Conservation (phyloP, 2,797 vertebrate species). For the Parambassis ranga region DNA sequence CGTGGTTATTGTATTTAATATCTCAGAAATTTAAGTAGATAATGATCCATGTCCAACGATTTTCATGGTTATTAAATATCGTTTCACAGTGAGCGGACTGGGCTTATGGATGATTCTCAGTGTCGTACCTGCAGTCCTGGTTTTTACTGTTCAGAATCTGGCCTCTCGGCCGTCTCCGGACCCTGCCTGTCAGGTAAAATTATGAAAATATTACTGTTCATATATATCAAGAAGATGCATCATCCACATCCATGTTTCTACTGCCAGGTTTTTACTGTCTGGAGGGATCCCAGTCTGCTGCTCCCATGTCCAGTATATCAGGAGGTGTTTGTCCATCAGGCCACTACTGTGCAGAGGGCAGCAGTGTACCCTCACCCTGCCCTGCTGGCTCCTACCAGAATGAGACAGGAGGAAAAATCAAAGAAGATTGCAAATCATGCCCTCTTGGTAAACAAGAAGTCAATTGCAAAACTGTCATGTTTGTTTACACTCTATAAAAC, state of each 20-base stretch:
- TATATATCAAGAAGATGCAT: not conserved
- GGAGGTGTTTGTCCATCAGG: conserved; percentile 84
- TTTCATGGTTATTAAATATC: not conserved
- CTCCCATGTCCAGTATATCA: conserved; percentile 64
- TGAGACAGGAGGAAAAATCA: conserved; percentile 70
- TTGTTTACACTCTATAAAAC: not conserved
- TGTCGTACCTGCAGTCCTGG: conserved; percentile 78
- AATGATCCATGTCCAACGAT: not conserved
- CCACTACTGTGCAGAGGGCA: conserved; percentile 83
- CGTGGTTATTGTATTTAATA: not conserved
- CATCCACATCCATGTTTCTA: not conserved
- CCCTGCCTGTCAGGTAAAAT: conserved; percentile 79
- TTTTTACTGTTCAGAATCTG: conserved; percentile 78
- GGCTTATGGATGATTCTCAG: conserved; percentile 68
- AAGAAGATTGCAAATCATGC: conserved; percentile 82
- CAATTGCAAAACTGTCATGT: not conserved
- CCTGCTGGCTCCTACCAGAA: conserved; percentile 79
- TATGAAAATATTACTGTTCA: not conserved
- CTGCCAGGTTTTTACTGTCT: conserved; percentile 80
- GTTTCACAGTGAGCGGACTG: conserved; percentile 64
- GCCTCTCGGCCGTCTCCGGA: conserved; percentile 74
- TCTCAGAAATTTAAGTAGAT: not conserved
- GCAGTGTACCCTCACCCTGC: conserved; percentile 78
- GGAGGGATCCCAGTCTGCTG: conserved; percentile 73
- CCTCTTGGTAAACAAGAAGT: conserved; percentile 71